Evolutionary conservation across 2,797 vertebrate genomes (phyloP), one percentile per base, ranked within the genome.

Genomic region (Catostomus latipinnis): DNA sequence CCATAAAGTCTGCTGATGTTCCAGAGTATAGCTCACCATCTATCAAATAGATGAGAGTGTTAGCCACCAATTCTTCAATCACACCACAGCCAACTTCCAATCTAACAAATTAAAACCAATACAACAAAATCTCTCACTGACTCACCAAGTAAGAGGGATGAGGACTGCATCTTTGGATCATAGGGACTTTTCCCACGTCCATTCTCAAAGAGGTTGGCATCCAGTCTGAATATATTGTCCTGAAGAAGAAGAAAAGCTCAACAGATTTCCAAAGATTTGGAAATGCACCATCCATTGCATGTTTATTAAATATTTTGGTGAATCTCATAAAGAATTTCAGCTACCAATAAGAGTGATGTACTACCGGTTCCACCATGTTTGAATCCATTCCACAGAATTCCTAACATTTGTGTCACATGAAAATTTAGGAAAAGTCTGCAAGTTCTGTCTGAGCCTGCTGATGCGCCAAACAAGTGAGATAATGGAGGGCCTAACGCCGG

Each of bases 1-100:
- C 97, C 98, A 99, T 99, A 90, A 99, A 99, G 89, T 99, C 98
- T 65, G 98, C 98, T 1, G 98, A 98, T 6, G 97, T 99, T 80
- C 98, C 97, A 6, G 98, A 96, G 77, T 99, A 99, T 80, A 99
- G 87, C 58, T 99, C 97, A 53, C 96, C 97, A 90, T 99, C 98
- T 99, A 91, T n/a, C 7, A 49, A 53, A 62, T 8, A 43, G 13
- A 73, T 18, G 49, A 76, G 14, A 60, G 18, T 5, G 4, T 66
- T 50, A 71, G 49, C 10, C 7, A 56, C 45, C 22, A 69, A 2
- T 63, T 48, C 45, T 71, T 1, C n/a, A 72, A 9, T n/a, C 4
- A 76, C 22, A 63, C 7, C 14, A 68, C 67, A 80, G 11, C 2
- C 9, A 61, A 53, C 5, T 62, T 57, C 6, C 8, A 74, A 10